phyloP scores from a whole-genome alignment of 2,113 vertebrate genomes.

The Sakesphorus luctuosus region DNA sequence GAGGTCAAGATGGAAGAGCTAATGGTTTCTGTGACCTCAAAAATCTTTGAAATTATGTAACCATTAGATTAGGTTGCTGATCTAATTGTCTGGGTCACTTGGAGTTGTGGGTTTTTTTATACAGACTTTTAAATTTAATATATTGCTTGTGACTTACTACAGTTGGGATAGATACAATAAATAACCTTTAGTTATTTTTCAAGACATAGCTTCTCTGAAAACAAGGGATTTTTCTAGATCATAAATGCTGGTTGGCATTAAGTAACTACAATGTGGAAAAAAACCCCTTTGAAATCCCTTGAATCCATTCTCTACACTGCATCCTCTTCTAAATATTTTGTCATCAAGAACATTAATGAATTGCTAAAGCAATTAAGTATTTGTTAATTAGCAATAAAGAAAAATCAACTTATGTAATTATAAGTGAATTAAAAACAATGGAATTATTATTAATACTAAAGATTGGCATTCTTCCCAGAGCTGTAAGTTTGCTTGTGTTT shows the following conservation, averaged over 20 bases:
- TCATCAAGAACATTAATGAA: conserved; percentile 44
- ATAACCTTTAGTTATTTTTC: conserved; percentile 5
- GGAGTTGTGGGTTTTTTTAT: neutral
- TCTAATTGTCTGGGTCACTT: conserved; percentile 29
- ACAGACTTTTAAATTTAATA: neutral
- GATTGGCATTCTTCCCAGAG: conserved; percentile 73
- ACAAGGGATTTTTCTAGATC: neutral
- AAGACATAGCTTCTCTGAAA: neutral
- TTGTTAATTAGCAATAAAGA: conserved; percentile 69
- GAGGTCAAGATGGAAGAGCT: conserved; percentile 41
- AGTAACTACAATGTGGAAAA: neutral
- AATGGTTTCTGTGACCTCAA: conserved; percentile 39
- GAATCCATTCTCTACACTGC: neutral
- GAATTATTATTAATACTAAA: conserved; percentile 74
- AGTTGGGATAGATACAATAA: neutral
- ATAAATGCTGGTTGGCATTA: neutral
- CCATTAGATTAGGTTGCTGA: conserved; percentile 19
- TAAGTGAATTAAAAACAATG: conserved; percentile 72
- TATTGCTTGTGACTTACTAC: neutral
- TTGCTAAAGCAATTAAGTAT: conserved; percentile 73
- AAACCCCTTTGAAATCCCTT: neutral
- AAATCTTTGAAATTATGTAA: conserved; percentile 53
- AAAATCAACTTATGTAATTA: conserved; percentile 72
- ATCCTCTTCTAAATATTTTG: conserved; percentile 41
- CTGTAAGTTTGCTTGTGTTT: conserved; percentile 47